Conservation (phyloP, 1,140 invertebrate genomes). For the Chelonus insularis region DNA sequence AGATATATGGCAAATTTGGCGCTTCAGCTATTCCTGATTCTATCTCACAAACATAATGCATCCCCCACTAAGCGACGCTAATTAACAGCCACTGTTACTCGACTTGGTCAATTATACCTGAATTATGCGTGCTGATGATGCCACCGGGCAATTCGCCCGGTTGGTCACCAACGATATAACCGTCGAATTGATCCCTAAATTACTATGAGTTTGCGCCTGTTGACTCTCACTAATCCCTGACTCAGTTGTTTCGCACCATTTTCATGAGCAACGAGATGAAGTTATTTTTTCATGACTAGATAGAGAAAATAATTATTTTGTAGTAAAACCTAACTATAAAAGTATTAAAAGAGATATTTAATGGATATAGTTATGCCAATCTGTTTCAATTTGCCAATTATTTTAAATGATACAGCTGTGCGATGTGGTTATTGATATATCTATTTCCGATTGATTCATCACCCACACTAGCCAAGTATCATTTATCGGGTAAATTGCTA, state of each 20-base stretch:
- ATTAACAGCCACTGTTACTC: conserved; percentile 44
- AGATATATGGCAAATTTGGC: no score
- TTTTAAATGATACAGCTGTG: not conserved
- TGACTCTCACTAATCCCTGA: not conserved
- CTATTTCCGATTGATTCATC: not conserved
- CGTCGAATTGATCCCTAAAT: conserved; percentile 13
- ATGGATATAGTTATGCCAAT: not conserved
- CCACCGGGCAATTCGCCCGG: conserved; percentile 2
- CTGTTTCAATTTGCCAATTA: not conserved
- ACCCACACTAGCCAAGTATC: no score
- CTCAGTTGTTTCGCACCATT: conserved; percentile 3
- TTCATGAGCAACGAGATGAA: conserved; percentile 2
- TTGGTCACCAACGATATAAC: conserved; percentile 3
- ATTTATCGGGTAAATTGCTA: no score
- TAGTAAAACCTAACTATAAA: not conserved
- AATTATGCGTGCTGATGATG: conserved; percentile 41
- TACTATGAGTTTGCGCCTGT: not conserved
- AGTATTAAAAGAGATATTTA: not conserved
- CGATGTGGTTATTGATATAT: not conserved
- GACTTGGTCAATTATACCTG: conserved; percentile 43
- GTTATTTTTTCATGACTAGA: not conserved
- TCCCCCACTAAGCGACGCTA: conserved; percentile 28
- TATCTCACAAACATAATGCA: conserved; percentile 3
- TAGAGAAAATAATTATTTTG: not conserved
- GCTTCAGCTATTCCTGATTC: not conserved